Evolutionary conservation across 2,888 invertebrate genomes (phyloP).

Genomic region (Sceliomorpha sp.): DNA sequence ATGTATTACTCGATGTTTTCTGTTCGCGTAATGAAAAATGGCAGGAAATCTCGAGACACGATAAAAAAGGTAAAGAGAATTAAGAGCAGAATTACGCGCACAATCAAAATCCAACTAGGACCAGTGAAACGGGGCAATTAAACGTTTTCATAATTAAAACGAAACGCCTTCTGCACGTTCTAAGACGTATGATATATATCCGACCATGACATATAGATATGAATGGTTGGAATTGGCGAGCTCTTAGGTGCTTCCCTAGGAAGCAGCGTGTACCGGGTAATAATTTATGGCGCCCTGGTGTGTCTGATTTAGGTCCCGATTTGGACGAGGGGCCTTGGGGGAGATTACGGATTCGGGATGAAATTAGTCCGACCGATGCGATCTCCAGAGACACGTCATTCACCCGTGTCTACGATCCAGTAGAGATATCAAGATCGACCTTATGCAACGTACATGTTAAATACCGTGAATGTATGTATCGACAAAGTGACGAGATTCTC

Average conservation of each 20-base stretch:
- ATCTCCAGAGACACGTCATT: constrained; percentile 66
- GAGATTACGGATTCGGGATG: constrained; percentile 37
- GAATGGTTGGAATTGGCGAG: constrained; percentile 29
- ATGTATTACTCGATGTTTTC: too few relatives aligned
- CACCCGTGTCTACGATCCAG: constrained; percentile 60
- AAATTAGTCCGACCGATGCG: constrained; percentile 56
- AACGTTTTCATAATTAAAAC: constrained; percentile 20
- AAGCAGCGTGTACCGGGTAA: constrained; percentile 51
- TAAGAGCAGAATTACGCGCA: too few relatives aligned
- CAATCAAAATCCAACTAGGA: too few relatives aligned
- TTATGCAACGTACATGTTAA: not conserved
- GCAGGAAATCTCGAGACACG: too few relatives aligned
- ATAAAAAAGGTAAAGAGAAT: too few relatives aligned
- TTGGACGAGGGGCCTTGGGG: constrained; percentile 48
- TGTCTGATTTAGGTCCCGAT: constrained; percentile 67
- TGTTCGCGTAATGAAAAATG: too few relatives aligned
- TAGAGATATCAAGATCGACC: constrained; percentile 47
- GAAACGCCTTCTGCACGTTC: constrained; percentile 17
- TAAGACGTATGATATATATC: constrained; percentile 22
- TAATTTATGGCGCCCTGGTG: constrained; percentile 65
- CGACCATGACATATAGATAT: constrained; percentile 21
- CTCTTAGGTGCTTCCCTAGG: constrained; percentile 36
- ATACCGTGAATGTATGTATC: too few relatives aligned
- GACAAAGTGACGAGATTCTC: too few relatives aligned
- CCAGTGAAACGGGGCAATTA: too few relatives aligned